These are phyloP conservation scores for Aphodius sticticus DNA, from an alignment of 2,888 invertebrate species.

Conservation along the genomic window DNA sequence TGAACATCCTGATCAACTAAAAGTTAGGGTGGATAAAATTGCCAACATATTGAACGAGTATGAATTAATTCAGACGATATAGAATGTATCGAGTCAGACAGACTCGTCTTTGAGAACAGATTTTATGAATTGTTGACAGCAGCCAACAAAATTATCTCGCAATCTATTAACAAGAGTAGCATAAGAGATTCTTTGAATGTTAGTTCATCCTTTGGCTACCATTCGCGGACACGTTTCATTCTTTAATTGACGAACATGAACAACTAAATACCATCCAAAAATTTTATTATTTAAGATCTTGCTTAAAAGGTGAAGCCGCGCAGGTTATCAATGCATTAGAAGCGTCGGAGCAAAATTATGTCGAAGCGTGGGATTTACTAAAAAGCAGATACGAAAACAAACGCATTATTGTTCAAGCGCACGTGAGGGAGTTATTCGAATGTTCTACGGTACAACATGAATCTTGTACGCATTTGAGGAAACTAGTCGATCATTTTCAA, in stretches of 20 bases:
- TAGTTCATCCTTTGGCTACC: slow-evolving; percentile 19
- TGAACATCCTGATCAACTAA: neutral
- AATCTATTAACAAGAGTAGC: neutral
- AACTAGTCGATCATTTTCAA: slow-evolving; percentile 39
- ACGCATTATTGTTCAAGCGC: slow-evolving; percentile 41
- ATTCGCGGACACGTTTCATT: slow-evolving; percentile 33
- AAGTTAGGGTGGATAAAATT: neutral
- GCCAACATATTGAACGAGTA: neutral
- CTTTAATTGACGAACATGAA: slow-evolving; percentile 32
- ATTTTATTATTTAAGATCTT: slow-evolving; percentile 37
- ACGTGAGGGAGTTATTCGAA: slow-evolving; percentile 42
- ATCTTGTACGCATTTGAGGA: slow-evolving; percentile 34
- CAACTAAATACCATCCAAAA: slow-evolving; percentile 34
- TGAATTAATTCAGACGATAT: neutral
- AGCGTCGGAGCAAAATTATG: slow-evolving; percentile 34
- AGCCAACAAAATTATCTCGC: neutral
- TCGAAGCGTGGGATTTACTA: slow-evolving; percentile 34
- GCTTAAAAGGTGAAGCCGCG: slow-evolving; percentile 36
- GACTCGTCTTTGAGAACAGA: neutral
- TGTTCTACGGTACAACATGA: slow-evolving; percentile 35
- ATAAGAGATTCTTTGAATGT: neutral
- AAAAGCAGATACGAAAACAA: slow-evolving; percentile 42
- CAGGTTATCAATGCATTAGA: slow-evolving; percentile 35
- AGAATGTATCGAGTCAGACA: neutral
- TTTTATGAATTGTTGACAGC: neutral